Evolutionary conservation across 2,113 vertebrate genomes (phyloP).

Genomic region (Melanostigma gelatinosum): DNA sequence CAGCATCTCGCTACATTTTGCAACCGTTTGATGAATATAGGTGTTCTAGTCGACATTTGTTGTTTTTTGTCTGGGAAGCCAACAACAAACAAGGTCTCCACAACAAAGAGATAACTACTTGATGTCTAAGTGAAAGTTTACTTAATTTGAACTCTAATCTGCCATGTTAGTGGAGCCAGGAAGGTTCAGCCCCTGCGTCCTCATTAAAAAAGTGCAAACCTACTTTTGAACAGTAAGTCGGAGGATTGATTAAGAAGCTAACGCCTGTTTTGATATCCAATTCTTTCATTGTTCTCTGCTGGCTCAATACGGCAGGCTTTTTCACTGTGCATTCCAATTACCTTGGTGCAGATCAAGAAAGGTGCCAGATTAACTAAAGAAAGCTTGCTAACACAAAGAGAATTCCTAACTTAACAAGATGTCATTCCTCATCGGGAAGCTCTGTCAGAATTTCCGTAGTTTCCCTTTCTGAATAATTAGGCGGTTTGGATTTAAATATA

Average conservation of each 20-base stretch:
- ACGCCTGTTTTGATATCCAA: constrained; percentile 77
- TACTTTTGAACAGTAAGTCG: constrained; percentile 77
- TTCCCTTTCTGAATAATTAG: constrained; percentile 79
- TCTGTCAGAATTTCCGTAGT: constrained; percentile 65
- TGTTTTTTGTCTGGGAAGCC: constrained; percentile 59
- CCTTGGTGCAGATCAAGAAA: constrained; percentile 81
- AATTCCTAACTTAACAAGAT: constrained; percentile 85
- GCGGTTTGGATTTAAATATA: constrained; percentile 77
- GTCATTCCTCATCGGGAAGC: constrained; percentile 82
- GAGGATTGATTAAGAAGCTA: constrained; percentile 79
- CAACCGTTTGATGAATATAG: constrained; percentile 40
- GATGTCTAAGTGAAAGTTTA: constrained; percentile 71
- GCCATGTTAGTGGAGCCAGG: constrained; percentile 59
- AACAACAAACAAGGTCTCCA: constrained; percentile 70
- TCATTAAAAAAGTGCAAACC: constrained; percentile 80
- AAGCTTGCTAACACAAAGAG: constrained; percentile 84
- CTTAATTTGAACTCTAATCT: constrained; percentile 78
- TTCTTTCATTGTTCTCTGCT: constrained; percentile 80
- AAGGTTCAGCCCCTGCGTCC: constrained; percentile 58
- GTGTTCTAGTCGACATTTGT: constrained; percentile 58
- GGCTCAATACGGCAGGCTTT: constrained; percentile 70
- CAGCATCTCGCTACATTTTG: constrained; percentile 12
- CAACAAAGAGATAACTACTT: constrained; percentile 57
- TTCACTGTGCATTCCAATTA: constrained; percentile 78
- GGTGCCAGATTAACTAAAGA: constrained; percentile 82